Evolutionary conservation across 2,113 vertebrate species (phyloP), one percentile per base, ranked within the genome.

Genomic region (Urocolius indicus): DNA sequence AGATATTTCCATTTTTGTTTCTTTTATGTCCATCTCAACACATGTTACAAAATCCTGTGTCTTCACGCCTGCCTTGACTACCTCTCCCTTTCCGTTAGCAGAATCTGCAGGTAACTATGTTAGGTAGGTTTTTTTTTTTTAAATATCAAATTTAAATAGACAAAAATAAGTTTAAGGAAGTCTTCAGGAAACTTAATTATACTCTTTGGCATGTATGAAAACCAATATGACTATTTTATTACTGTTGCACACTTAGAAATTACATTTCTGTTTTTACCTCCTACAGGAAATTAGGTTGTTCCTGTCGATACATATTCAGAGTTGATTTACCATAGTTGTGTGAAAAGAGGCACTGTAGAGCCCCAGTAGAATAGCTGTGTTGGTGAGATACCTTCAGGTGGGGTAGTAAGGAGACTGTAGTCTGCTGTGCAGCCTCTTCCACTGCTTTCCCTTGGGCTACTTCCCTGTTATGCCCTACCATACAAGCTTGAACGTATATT

Each of bases 221-320:
- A 16, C 24, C 34, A 67, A 32, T 16, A 48, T 63, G 10, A 29
- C 43, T 75, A 23, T 90, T 72, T 72, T 30, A 30, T 66, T 61
- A 24, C 20, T 27, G 13, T 57, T 43, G 17, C 36, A 13, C 0
- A 9, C 46, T 63, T 84, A 20, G 26, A 68, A 79, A 66, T n/a
- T 7, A 3, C 12, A 24, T 76, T 61, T 1, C 6, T 36, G 0
- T 34, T 77, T 75, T 77, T 41, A 24, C n/a, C 13, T 43, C 52
- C 13, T 54, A 9, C 36, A 74, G 36, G 23, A 85, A 52, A 73
- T 49, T 8, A 32, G 18, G 26, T n/a, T 65, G 11, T 43, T 76
- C 51, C 11, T 65, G 58, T 63, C 1, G 1, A 13, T 38, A 12
- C 0, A 1, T 61, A 10, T 15, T 51, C 19, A 3, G 19, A 36